Evolutionary conservation across 2,888 invertebrate genomes (phyloP).

Genomic region (Crematogaster levior): DNA sequence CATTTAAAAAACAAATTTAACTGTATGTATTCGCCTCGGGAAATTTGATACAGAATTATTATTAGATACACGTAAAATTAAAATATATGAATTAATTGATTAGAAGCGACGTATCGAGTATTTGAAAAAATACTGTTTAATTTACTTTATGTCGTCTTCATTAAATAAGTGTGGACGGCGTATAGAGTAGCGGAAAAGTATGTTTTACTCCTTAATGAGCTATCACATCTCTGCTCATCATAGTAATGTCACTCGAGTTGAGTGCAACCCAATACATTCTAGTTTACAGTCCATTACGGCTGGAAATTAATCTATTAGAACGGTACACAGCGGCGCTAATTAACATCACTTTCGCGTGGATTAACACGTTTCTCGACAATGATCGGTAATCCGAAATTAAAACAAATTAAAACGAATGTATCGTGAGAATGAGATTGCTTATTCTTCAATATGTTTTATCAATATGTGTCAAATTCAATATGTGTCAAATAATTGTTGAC

Average conservation of each 20-base stretch:
- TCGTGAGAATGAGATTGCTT: not conserved
- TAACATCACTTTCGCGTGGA: constrained; percentile 35
- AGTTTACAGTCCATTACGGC: constrained; percentile 45
- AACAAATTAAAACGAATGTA: not conserved
- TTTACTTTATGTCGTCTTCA: not conserved
- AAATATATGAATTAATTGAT: not conserved
- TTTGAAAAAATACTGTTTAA: not conserved
- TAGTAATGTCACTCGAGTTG: constrained; percentile 24
- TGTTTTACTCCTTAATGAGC: constrained; percentile 17
- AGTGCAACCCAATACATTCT: constrained; percentile 41
- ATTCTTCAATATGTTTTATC: not conserved
- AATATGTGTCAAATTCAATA: too few relatives aligned
- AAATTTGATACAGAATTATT: not conserved
- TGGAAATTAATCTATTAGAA: constrained; percentile 50
- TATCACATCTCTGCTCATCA: not conserved
- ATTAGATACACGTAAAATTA: not conserved
- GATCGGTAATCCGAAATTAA: constrained; percentile 13
- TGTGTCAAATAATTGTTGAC: not conserved
- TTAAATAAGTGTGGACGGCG: constrained; percentile 9
- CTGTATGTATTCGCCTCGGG: not conserved
- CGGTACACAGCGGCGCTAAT: constrained; percentile 32
- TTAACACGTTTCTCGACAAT: constrained; percentile 37
- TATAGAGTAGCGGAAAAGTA: constrained; percentile 34
- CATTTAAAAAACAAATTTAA: constrained; percentile 24
- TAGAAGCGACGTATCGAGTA: not conserved